Evolutionary conservation across 2,797 vertebrate genomes (phyloP).

Genomic region (Tadarida brasiliensis): DNA sequence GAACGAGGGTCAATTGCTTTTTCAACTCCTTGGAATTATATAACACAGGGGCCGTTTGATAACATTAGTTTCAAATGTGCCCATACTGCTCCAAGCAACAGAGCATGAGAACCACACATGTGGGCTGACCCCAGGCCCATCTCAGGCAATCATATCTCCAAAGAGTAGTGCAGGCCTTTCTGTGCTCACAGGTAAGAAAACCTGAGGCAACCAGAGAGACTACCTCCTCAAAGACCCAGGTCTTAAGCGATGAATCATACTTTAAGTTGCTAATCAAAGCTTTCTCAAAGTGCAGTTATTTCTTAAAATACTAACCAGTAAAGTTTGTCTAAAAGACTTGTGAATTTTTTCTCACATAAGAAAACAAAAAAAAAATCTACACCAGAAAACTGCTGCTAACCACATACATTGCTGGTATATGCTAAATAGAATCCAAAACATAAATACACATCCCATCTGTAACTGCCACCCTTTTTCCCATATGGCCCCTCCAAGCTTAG

Average conservation of each 20-base stretch:
- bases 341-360: conserved; percentile 12
- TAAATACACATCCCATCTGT: background rate
- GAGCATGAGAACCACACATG: background rate
- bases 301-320: conserved; percentile 57
- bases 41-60: background rate
- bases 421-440: conserved; percentile 7
- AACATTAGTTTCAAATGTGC: background rate
- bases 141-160: background rate
- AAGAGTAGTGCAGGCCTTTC: background rate
- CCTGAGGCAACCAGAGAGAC: background rate
- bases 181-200: background rate
- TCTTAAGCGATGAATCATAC: conserved; percentile 1
- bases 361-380: background rate
- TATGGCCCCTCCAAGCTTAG: background rate
- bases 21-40: conserved; percentile 32
- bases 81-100: background rate
- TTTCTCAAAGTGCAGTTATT: conserved; percentile 20
- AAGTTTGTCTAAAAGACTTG: conserved; percentile 27
- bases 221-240: background rate
- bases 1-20: background rate
- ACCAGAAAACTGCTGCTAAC: background rate
- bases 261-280: conserved; percentile 16
- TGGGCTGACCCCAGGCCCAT: background rate
- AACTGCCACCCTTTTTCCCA: background rate
- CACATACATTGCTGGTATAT: background rate